Conservation (phyloP, 1,140 invertebrate genomes). For the Drosophila jambulina region DNA sequence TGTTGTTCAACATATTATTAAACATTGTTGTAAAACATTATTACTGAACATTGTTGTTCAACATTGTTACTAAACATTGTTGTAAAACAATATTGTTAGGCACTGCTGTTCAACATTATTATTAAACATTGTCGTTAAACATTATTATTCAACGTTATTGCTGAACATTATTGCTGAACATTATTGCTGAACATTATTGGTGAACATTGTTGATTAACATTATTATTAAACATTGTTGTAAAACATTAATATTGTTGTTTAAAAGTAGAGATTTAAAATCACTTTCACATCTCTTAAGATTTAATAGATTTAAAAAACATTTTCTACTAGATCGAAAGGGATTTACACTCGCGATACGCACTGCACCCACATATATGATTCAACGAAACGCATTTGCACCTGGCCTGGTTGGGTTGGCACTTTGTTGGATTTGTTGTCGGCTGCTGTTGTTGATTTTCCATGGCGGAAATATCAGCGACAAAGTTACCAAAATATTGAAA, state of each 20-base stretch:
- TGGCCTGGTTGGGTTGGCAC: slow-evolving; percentile 56
- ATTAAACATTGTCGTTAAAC: not conserved
- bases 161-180: not conserved
- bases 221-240: not conserved
- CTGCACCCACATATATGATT: slow-evolving; percentile 47
- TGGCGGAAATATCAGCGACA: slow-evolving; percentile 82
- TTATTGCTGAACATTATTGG: not conserved
- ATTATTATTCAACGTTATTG: not conserved
- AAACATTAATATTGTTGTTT: not conserved
- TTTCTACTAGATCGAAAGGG: not conserved
- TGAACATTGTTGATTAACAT: not conserved
- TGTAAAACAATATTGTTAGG: not conserved
- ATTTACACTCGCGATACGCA: not conserved
- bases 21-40: not conserved
- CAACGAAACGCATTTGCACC: slow-evolving; percentile 70
- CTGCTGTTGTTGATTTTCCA: slow-evolving; percentile 66
- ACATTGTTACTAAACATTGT: not conserved
- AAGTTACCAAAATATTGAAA: slow-evolving; percentile 83
- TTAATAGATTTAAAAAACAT: no score
- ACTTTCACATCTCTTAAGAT: not conserved
- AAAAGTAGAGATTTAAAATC: not conserved
- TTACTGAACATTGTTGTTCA: not conserved
- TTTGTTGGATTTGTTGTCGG: slow-evolving; percentile 60
- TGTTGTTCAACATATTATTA: not conserved
- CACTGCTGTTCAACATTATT: not conserved